A percentile compares a stretch with the other conserved stretches of the same genome.
Conservation (phyloP, 2,888 invertebrate genomes). For the Folsomia candida region DNA sequence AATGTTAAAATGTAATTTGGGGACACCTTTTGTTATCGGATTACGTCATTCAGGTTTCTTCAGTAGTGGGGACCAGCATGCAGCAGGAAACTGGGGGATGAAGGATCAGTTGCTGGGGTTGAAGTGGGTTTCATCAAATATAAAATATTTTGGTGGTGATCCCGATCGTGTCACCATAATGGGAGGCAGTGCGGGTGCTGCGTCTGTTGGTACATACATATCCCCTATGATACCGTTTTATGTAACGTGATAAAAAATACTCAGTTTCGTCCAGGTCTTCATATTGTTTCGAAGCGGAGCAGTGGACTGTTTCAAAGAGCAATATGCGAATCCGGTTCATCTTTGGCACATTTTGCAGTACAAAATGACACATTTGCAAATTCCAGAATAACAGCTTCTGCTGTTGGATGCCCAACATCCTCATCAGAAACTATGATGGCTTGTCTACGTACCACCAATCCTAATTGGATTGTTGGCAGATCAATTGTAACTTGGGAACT, state of each 20-base stretch:
- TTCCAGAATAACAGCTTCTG: slow-evolving; percentile 5
- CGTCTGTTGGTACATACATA: not conserved
- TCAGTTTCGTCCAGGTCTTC: slow-evolving; percentile 1
- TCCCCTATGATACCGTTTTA: too few species aligned
- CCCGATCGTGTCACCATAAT: not conserved
- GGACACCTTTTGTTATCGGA: too few species aligned
- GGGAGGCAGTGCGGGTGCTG: slow-evolving; percentile 5
- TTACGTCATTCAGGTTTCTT: slow-evolving; percentile 12
- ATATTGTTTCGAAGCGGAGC: slow-evolving; percentile 1
- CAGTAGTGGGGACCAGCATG: not conserved
- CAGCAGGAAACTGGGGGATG: slow-evolving; percentile 9
- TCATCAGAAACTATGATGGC: slow-evolving; percentile 14
- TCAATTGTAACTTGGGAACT: slow-evolving; percentile 8
- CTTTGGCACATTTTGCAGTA: slow-evolving; percentile 19
- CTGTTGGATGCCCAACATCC: slow-evolving; percentile 6
- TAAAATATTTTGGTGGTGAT: slow-evolving; percentile 8
- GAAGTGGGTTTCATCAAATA: slow-evolving; percentile 5
- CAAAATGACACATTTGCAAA: slow-evolving; percentile 14
- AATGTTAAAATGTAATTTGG: too few species aligned
- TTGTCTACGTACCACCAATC: slow-evolving; percentile 10
- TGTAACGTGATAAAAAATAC: not conserved
- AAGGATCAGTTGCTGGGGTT: slow-evolving; percentile 10
- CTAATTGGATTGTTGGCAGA: slow-evolving; percentile 8
- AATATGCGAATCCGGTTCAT: slow-evolving; percentile 9
- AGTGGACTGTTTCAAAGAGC: slow-evolving; percentile 5